Base-by-base conservation (phyloP, 64 coral and sea anemone species). In the Pocillopora damicornis region DNA sequence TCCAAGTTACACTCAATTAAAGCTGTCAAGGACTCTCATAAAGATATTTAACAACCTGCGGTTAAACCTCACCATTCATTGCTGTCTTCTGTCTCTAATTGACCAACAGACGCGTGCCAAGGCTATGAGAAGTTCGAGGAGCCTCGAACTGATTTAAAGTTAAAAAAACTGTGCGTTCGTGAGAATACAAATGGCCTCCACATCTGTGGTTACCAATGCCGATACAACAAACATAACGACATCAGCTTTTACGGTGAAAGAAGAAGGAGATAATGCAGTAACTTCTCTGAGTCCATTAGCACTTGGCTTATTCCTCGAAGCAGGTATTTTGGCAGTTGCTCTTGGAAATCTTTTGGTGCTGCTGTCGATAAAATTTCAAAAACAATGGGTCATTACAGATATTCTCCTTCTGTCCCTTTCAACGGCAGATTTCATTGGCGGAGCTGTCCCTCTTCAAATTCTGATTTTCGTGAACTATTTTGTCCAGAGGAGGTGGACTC, bases 391-490 rank as follows among this genome's bases (percentile, higher is more conserved):
- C 8, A 86, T 99, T 15, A 92, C 93, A 1, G 96, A 99, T 75
- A 62, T 99, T 6, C 36, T 99, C 22, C 75, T 99, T 23, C 37
- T 95, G 4, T 99, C 96, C 7, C 75, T 99, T 16, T 92, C 96
- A 9, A 15, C 88, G 15, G 93, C 96, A 15, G 96, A 99, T 83
- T 95, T 99, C 87, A 58, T 93, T 25, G 90, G 92, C 9, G 96
- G 86, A 20, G 75, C 84, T 26, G 73, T 90, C 16, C 90, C 93
- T 66, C 88, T 99, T 15, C 93, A 99, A 63, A 78, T 99, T 36
- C 68, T 99, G 37, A 88, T 92, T 78, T 90, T 99, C 73, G 95
- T 92, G 89, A 94, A 92, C 62, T 94, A 99, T 80, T 93, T 99
- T 38, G 61, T 88, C 2, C 34, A 85, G 14, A 69, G 62, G 74